A percentile compares a stretch with the other conserved stretches of the same genome.
Conservation (phyloP, 2,888 invertebrate species). For the Thymelicus sylvestris region DNA sequence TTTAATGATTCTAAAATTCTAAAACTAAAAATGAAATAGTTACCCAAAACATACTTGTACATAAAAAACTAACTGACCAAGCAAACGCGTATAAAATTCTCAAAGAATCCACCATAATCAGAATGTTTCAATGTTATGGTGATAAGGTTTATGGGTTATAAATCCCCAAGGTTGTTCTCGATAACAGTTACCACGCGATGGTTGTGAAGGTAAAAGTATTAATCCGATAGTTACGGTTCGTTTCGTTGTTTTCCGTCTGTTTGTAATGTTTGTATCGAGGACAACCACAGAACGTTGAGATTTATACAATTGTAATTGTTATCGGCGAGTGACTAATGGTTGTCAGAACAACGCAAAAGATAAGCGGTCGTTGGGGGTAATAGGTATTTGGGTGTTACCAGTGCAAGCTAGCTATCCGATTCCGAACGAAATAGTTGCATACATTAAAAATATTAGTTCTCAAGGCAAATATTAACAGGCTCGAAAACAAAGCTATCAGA, state of each 20-base stretch:
- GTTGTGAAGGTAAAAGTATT: conserved; percentile 21
- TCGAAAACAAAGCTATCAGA: no score
- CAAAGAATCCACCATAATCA: conserved; percentile 20
- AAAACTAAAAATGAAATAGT: no score
- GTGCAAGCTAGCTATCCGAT: no score
- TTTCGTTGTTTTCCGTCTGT: conserved; percentile 1
- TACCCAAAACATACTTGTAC: no score
- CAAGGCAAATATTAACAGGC: no score
- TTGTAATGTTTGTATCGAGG: background rate
- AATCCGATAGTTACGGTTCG: conserved; percentile 23
- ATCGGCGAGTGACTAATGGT: background rate
- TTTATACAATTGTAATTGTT: conserved; percentile 1
- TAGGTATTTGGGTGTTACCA: no score
- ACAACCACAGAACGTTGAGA: background rate
- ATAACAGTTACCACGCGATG: conserved; percentile 35
- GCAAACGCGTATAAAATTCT: conserved; percentile 3
- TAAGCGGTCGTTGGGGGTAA: conserved; percentile 1
- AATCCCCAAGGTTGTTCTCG: conserved; percentile 36
- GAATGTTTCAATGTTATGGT: conserved; percentile 26
- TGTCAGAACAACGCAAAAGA: background rate
- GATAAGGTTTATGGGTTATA: conserved; percentile 31
- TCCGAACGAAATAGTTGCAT: no score
- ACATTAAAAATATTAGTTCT: no score
- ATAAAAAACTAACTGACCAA: background rate
- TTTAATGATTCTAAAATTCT: no score